Percentiles rank a stretch among this genome's conserved stretches.
Conservation (phyloP, 2,888 invertebrate genomes). For the Watsonalla cultraria region DNA sequence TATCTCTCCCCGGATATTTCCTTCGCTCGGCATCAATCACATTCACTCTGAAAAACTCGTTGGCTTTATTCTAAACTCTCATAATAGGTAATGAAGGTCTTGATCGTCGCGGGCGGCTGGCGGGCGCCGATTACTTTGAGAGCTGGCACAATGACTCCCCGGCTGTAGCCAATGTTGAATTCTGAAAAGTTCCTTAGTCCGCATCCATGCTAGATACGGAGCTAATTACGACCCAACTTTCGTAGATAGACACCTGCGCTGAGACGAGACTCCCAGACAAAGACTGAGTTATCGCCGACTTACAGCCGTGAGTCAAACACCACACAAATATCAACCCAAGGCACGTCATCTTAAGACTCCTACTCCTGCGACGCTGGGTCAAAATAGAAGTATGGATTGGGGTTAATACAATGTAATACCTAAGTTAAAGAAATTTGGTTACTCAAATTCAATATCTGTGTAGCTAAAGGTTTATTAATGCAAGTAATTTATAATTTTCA, state of each 20-base stretch:
- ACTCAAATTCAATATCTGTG: constrained; percentile 36
- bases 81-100: constrained; percentile 78
- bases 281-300: constrained; percentile 73
- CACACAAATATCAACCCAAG: constrained; percentile 48
- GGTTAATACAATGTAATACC: constrained; percentile 49
- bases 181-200: constrained; percentile 72
- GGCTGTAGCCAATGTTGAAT: constrained; percentile 70
- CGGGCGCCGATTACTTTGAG: constrained; percentile 73
- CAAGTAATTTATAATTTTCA: constrained; percentile 23
- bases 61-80: constrained; percentile 79
- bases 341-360: constrained; percentile 24
- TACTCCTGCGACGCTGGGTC: constrained; percentile 31
- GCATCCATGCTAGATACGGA: constrained; percentile 69
- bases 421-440: constrained; percentile 44
- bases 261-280: constrained; percentile 69
- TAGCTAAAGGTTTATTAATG: constrained; percentile 35
- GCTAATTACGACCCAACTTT: constrained; percentile 76
- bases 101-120: constrained; percentile 70
- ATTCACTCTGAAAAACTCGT: constrained; percentile 77
- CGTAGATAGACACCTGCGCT: constrained; percentile 77
- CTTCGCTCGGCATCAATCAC: constrained; percentile 76
- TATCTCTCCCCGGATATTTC: constrained; percentile 77
- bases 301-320: constrained; percentile 47
- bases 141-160: constrained; percentile 69
- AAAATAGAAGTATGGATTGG: constrained; percentile 44